Conservation (phyloP, 2,113 vertebrate genomes). For the Nycticryphes semicollaris region DNA sequence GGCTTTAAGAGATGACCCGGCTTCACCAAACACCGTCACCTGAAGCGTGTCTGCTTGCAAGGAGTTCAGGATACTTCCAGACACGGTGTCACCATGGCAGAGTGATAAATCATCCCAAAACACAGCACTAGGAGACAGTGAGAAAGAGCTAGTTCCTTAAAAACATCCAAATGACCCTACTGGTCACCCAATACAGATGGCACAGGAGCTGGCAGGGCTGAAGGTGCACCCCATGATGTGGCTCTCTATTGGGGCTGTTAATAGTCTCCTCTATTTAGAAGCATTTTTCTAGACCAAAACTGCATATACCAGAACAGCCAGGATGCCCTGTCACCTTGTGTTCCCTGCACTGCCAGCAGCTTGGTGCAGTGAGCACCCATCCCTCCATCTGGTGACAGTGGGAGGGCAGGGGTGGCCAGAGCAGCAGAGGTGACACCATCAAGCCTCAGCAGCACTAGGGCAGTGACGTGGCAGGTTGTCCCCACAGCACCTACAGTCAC, state of each 20-base stretch:
- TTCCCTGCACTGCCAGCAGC: background rate
- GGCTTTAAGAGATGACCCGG: background rate
- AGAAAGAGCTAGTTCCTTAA: background rate
- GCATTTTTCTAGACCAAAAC: background rate
- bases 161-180: background rate
- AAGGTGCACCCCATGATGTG: accelerated
- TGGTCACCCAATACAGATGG: background rate
- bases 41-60: background rate
- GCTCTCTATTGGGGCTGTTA: too few relatives aligned
- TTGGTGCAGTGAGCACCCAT: accelerated
- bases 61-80: background rate
- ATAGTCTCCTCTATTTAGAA: background rate
- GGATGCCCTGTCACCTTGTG: background rate
- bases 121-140: background rate
- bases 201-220: background rate
- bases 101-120: background rate
- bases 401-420: background rate
- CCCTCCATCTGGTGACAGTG: accelerated
- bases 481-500: background rate
- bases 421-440: background rate
- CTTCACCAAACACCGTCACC: background rate
- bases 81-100: accelerated
- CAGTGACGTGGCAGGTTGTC: accelerated
- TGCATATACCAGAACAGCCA: background rate
- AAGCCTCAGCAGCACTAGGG: background rate